Conservation (phyloP, 2,113 vertebrate species). For the Nerophis lumbriciformis region DNA sequence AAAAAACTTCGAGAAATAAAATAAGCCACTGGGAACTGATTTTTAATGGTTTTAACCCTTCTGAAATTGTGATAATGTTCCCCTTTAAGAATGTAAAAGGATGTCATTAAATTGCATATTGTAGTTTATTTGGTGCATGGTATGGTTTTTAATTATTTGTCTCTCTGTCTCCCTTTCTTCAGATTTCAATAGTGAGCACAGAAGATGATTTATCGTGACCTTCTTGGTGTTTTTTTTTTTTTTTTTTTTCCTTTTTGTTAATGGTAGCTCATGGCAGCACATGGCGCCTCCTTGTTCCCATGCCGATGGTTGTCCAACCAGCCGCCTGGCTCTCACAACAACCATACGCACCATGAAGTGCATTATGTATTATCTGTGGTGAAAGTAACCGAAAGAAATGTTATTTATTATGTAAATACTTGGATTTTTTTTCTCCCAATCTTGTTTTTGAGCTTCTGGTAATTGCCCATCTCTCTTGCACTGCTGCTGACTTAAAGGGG, state of each 20-base stretch:
- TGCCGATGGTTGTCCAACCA: conserved; percentile 72
- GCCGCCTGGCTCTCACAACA: conserved; percentile 52
- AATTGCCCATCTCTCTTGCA: not conserved
- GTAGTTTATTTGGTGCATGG: not conserved
- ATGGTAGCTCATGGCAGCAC: conserved; percentile 26
- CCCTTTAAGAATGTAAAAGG: too few relatives aligned
- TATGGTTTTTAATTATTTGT: not conserved
- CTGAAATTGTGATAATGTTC: too few relatives aligned
- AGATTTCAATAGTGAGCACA: conserved; percentile 98
- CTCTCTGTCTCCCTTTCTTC: conserved; percentile 22
- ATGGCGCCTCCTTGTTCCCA: conserved; percentile 65
- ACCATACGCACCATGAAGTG: conserved; percentile 79
- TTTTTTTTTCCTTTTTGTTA: conserved; percentile 8
- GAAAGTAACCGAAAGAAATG: conserved; percentile 23
- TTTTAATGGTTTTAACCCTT: too few relatives aligned
- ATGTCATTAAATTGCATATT: not conserved
- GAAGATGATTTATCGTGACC: conserved; percentile 89
- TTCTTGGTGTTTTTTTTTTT: not conserved
- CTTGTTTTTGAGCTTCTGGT: not conserved
- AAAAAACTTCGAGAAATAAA: too few relatives aligned
- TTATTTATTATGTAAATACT: conserved; percentile 67
- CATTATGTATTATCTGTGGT: conserved; percentile 59
- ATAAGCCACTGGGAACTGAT: too few relatives aligned
- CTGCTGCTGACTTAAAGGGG: not conserved
- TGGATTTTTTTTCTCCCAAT: not conserved